These are phyloP conservation scores for Cryptoblepharus egeriae DNA, from an alignment of 2,797 vertebrate species.

Conservation along the genomic window DNA sequence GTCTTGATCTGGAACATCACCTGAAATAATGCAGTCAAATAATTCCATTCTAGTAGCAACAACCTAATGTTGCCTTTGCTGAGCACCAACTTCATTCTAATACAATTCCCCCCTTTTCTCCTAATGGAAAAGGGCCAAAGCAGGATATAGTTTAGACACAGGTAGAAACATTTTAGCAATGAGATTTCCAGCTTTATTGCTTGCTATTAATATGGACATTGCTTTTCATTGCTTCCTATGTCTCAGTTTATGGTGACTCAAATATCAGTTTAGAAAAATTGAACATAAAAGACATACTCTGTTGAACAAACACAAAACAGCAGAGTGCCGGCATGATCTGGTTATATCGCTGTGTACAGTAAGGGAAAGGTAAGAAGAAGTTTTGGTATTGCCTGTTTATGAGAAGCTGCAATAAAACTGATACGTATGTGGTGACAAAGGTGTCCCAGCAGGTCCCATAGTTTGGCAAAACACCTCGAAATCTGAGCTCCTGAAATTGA, in stretches of 20 bases:
- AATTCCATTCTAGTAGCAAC: not conserved
- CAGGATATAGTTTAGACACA: slow-evolving; percentile 42
- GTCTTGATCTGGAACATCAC: not conserved
- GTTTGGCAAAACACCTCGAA: slow-evolving; percentile 32
- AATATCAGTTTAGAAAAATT: slow-evolving; percentile 29
- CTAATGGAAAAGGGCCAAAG: slow-evolving; percentile 25
- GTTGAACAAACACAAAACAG: slow-evolving; percentile 17
- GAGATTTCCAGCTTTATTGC: slow-evolving; percentile 47
- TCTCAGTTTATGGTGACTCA: slow-evolving; percentile 55
- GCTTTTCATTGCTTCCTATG: slow-evolving; percentile 52
- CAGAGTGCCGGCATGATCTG: slow-evolving; percentile 25
- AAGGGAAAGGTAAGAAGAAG: not conserved
- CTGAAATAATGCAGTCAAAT: not conserved
- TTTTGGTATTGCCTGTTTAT: not conserved
- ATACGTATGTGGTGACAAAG: slow-evolving; percentile 35
- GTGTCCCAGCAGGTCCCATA: slow-evolving; percentile 25
- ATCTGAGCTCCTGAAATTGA: slow-evolving; percentile 8
- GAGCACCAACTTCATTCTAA: slow-evolving; percentile 12
- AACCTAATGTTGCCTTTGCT: not conserved
- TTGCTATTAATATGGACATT: slow-evolving; percentile 9
- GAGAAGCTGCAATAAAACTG: slow-evolving; percentile 27
- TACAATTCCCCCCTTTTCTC: not conserved
- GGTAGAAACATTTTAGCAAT: slow-evolving; percentile 27
- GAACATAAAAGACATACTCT: slow-evolving; percentile 20
- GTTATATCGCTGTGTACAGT: slow-evolving; percentile 9